Conservation (phyloP, 2,113 vertebrate genomes). For the Engraulis encrasicolus region DNA sequence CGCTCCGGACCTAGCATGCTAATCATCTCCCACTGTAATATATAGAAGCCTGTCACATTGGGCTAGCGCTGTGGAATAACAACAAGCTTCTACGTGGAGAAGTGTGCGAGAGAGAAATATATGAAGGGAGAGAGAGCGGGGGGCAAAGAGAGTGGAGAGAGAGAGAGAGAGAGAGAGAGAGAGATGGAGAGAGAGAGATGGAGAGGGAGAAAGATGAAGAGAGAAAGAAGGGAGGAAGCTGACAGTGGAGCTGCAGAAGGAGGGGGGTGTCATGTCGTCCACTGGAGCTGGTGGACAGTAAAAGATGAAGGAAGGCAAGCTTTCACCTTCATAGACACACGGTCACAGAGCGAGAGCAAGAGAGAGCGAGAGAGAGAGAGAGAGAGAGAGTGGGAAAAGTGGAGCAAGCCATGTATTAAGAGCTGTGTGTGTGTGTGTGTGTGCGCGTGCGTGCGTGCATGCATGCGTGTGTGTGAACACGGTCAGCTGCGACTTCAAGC, state of each 20-base stretch:
- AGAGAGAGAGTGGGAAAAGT: neutral
- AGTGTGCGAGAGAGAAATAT: neutral
- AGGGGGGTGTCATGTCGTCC: neutral
- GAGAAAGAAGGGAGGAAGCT: neutral
- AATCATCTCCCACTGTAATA: neutral
- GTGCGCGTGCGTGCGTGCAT: neutral
- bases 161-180: too few species aligned
- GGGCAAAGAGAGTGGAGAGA: neutral
- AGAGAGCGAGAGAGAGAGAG: neutral
- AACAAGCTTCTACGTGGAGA: neutral
- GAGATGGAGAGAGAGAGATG: neutral
- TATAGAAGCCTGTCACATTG: neutral
- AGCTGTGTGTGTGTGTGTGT: neutral
- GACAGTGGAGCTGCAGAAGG: neutral
- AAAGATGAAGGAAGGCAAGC: neutral
- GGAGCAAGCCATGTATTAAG: neutral
- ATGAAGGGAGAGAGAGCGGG: neutral
- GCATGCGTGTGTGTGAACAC: too few species aligned
- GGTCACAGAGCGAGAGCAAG: neutral
- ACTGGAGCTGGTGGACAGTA: neutral
- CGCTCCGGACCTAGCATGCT: neutral
- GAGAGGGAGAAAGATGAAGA: neutral
- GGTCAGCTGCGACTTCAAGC: too few species aligned
- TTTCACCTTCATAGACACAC: neutral
- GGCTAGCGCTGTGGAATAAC: neutral